A percentile compares a stretch with the other conserved stretches of the same genome.
Conservation (phyloP, 2,888 invertebrate genomes). For the Brachylomia viminalis region DNA sequence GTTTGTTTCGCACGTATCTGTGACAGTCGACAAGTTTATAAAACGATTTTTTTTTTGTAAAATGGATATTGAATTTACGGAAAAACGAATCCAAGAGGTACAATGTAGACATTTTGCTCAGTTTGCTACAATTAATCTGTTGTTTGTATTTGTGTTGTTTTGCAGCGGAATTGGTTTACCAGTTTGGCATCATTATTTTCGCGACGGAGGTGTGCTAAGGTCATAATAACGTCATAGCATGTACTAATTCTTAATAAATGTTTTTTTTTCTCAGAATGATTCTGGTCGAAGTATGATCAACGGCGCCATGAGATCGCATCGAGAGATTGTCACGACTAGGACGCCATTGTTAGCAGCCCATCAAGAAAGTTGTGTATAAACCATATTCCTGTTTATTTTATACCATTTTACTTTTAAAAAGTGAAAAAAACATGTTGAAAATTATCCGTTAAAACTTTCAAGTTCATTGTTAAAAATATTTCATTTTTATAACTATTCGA, state of each 20-base stretch:
- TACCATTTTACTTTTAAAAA: conserved; percentile 25
- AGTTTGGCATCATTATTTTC: too few relatives aligned
- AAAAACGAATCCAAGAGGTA: too few relatives aligned
- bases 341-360: conserved; percentile 92
- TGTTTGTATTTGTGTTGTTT: too few relatives aligned
- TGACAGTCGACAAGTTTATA: too few relatives aligned
- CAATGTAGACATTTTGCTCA: too few relatives aligned
- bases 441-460: conserved; percentile 20
- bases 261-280: conserved; percentile 80
- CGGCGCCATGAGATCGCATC: conserved; percentile 82
- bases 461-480: conserved; percentile 44
- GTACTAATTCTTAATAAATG: neutral
- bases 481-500: conserved; percentile 35
- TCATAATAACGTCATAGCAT: conserved; percentile 23
- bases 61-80: too few relatives aligned
- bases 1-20: too few relatives aligned
- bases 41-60: too few relatives aligned
- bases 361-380: conserved; percentile 93
- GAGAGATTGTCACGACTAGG: conserved; percentile 92
- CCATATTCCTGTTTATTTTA: conserved; percentile 26
- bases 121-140: too few relatives aligned
- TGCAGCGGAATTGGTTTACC: too few relatives aligned
- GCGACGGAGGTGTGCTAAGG: neutral
- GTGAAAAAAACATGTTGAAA: conserved; percentile 26
- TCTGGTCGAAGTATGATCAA: conserved; percentile 77